phyloP scores from a whole-genome alignment of 2,888 invertebrate species.

The Andrena trimmerana region DNA sequence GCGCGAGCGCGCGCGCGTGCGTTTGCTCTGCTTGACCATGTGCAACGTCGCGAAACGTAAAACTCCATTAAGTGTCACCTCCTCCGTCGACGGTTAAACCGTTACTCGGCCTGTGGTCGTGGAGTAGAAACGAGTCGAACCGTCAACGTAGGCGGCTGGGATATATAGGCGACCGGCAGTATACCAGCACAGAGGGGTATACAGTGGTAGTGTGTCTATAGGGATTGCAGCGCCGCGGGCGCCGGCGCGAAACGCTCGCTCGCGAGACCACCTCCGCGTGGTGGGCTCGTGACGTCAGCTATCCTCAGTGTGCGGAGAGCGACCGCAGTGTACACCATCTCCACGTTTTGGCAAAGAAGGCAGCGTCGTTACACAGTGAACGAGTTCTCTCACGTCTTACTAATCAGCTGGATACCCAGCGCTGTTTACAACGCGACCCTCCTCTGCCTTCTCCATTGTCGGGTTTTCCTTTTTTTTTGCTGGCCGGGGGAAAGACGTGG shows the following conservation, averaged over 20 bases:
- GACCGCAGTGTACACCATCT: slow-evolving; percentile 83
- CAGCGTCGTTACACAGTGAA: slow-evolving; percentile 66
- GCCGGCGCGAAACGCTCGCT: slow-evolving; percentile 81
- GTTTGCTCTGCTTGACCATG: slow-evolving; percentile 60
- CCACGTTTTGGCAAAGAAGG: slow-evolving; percentile 77
- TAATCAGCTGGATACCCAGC: slow-evolving; percentile 55
- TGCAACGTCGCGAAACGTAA: slow-evolving; percentile 73
- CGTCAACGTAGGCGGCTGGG: slow-evolving; percentile 52
- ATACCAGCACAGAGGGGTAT: slow-evolving; percentile 65
- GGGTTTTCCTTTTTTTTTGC: not conserved
- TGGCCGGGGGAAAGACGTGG: not conserved
- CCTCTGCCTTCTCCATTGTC: slow-evolving; percentile 16
- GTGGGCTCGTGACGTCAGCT: slow-evolving; percentile 84
- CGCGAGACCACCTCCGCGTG: slow-evolving; percentile 84
- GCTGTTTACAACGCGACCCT: slow-evolving; percentile 27
- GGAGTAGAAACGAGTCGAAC: slow-evolving; percentile 63
- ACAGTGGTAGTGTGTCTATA: slow-evolving; percentile 68
- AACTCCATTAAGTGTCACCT: slow-evolving; percentile 74
- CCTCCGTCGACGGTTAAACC: slow-evolving; percentile 71
- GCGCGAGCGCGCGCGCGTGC: slow-evolving; percentile 7
- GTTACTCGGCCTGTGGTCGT: slow-evolving; percentile 66
- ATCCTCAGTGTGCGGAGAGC: slow-evolving; percentile 84
- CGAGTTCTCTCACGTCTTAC: slow-evolving; percentile 58
- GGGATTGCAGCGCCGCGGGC: slow-evolving; percentile 77
- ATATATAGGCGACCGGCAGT: slow-evolving; percentile 59